These are phyloP conservation scores for Polypterus senegalus DNA, from an alignment of 2,113 vertebrate genomes.

Conservation along the genomic window DNA sequence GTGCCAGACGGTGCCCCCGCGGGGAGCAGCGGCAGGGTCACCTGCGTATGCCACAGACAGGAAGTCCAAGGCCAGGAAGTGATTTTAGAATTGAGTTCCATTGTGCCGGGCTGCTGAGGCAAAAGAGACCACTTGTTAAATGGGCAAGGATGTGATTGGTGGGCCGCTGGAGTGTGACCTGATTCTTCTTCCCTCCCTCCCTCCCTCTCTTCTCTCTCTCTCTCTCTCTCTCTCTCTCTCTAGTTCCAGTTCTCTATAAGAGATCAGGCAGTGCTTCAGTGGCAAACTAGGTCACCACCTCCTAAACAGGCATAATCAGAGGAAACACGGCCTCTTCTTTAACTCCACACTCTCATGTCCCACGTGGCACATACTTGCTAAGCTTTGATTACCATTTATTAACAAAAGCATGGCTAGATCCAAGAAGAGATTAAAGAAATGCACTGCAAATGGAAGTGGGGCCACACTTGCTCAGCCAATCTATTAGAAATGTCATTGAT, in stretches of 20 bases:
- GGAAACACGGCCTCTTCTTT: too few relatives aligned
- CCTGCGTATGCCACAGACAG: not conserved
- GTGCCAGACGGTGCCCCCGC: not conserved
- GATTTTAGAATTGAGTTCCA: not conserved
- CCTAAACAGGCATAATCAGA: too few relatives aligned
- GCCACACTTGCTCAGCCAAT: too few relatives aligned
- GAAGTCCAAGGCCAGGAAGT: too few relatives aligned
- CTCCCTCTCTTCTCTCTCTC: not conserved
- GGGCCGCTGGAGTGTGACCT: not conserved
- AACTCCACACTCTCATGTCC: too few relatives aligned
- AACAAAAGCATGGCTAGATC: too few relatives aligned
- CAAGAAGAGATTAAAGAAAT: too few relatives aligned
- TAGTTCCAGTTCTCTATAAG: not conserved
- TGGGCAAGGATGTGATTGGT: not conserved
- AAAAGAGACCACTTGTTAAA: not conserved
- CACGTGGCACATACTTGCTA: too few relatives aligned
- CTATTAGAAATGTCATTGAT: too few relatives aligned
- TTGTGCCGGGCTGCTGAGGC: not conserved
- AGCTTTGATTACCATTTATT: too few relatives aligned
- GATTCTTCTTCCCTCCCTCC: not conserved
- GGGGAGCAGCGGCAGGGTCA: not conserved
- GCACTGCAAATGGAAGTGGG: too few relatives aligned
- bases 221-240: not conserved
- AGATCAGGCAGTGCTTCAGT: not conserved
- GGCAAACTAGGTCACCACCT: slow-evolving; percentile 11